Percentiles rank a stretch among this genome's conserved stretches.
These are phyloP conservation scores for Penaeus monodon DNA, from an alignment of 2,888 invertebrate genomes.

Conservation along the genomic window DNA sequence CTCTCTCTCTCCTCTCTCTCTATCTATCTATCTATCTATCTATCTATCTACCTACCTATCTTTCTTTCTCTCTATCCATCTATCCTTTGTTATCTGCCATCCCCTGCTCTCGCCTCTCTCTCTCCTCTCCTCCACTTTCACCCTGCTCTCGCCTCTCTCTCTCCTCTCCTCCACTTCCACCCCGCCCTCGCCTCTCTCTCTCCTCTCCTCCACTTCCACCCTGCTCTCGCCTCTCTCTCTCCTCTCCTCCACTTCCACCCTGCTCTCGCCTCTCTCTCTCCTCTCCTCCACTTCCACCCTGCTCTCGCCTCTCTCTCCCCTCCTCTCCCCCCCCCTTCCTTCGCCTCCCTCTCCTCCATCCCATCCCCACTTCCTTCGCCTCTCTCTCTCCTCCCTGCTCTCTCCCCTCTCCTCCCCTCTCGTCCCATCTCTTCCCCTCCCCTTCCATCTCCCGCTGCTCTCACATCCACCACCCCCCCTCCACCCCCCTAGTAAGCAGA, in stretches of 20 bases:
- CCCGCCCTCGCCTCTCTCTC: background rate
- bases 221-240: too few species aligned
- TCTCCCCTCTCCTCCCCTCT: too few species aligned
- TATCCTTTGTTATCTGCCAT: too few species aligned
- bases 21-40: background rate
- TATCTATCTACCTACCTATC: too few species aligned
- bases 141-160: too few species aligned
- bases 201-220: background rate
- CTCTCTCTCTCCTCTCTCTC: slow-evolving; percentile 10
- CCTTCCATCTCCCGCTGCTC: background rate
- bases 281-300: background rate
- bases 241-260: too few species aligned
- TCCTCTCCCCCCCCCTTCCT: background rate
- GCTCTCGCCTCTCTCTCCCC: too few species aligned
- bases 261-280: background rate
- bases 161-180: too few species aligned
- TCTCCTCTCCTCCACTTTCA: background rate
- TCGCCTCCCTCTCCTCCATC: too few species aligned
- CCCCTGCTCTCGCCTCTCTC: background rate
- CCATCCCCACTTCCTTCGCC: background rate
- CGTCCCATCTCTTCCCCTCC: background rate
- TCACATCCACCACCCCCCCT: too few species aligned
- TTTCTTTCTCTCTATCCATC: too few species aligned
- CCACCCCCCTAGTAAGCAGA: background rate
- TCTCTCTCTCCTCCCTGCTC: too few species aligned